Base-by-base conservation (phyloP, 2,113 vertebrate species). In the Notothenia coriiceps region DNA sequence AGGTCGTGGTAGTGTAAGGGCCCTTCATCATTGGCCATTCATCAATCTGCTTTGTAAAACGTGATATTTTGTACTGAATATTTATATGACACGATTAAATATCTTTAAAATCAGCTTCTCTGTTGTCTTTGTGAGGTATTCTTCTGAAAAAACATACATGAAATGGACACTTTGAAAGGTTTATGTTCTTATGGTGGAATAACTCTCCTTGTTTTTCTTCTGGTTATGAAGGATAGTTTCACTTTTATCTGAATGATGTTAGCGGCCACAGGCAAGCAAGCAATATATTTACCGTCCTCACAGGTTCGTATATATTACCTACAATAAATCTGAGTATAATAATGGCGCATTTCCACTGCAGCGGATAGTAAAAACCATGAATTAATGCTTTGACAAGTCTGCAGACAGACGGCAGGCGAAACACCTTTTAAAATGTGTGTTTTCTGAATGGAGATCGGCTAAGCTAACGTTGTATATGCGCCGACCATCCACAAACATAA, bases 41-140 rank as follows among this genome's bases (percentile, higher is more conserved):
- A 86, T 91, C 87, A 44, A 83, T 95, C 96, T 95, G 96, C 96
- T 97, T 98, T 97, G 97, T 96, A 97, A 95, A 96, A 97, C 94
- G 96, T 96, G 96, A 97, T 96, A 93, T 98, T 98, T 98, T 98
- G 96, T 98, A 98, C 96, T 95, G 96, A 96, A 95, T 97, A 97
- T 97, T 98, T 98, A 97, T 97, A 98, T 97, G 95, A 96, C 96
- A 96, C 95, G 91, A 98, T 96, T 97, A 98, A 98, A 92, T 77
- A 91, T 83, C 86, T 92, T 92, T 88, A 89, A 94, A 94, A 90
- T 87, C 77, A 83, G 2, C 65, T 77, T 8, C 50, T 72, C 1
- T 0, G 7, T 6, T 46, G 54, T 61, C 15, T 80, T 35, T 35
- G 10, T 50, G 44, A 20, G 17, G 3, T n/a, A 1, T 33, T 69